These are phyloP conservation scores for Pipistrellus nathusii DNA, from an alignment of 2,797 vertebrate species.

Conservation along the genomic window DNA sequence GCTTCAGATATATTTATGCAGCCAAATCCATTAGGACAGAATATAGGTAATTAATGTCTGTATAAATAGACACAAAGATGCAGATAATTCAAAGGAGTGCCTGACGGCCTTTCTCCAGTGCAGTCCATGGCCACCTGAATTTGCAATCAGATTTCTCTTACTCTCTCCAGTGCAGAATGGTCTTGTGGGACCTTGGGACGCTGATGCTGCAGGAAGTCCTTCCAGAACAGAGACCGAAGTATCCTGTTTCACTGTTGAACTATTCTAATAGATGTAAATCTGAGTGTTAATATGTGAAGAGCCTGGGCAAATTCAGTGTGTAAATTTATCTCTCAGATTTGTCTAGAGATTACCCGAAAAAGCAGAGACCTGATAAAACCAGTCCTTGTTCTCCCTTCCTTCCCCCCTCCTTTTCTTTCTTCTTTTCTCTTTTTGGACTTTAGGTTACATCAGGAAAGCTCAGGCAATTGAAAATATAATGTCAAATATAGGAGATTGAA, in stretches of 20 bases:
- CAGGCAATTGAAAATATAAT: background rate
- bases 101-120: background rate
- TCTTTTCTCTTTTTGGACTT: background rate
- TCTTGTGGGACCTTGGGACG: background rate
- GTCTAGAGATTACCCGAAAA: background rate
- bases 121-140: background rate
- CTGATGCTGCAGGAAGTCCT: background rate
- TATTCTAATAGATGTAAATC: background rate
- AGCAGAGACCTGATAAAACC: conserved; percentile 3
- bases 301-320: background rate
- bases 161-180: background rate
- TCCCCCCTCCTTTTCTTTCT: background rate
- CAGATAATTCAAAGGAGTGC: background rate
- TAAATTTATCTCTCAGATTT: conserved; percentile 33
- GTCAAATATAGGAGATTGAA: background rate
- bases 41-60: background rate
- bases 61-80: background rate
- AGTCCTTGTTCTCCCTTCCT: background rate
- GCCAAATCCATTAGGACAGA: background rate
- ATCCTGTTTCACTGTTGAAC: background rate
- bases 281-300: conserved; percentile 25
- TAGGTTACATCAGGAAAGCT: background rate
- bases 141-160: background rate
- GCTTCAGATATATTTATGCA: background rate
- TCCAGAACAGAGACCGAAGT: background rate